A percentile compares a stretch with the other conserved stretches of the same genome.
Conservation (phyloP, 2,888 invertebrate genomes). For the Orchesellides sinensis region DNA sequence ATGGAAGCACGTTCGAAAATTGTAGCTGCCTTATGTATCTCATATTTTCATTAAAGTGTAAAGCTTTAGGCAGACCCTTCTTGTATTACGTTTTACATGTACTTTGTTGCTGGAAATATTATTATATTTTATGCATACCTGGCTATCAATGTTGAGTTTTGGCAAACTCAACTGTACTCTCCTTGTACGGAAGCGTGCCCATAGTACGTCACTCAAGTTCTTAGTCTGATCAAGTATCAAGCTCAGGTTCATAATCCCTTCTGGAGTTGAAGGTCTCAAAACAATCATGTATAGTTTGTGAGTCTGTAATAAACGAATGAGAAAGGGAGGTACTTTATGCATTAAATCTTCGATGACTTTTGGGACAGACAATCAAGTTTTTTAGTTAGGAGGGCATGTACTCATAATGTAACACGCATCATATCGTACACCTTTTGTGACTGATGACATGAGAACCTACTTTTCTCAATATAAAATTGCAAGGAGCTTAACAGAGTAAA, state of each 20-base stretch:
- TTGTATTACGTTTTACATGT: too few species aligned
- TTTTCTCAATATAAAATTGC: too few species aligned
- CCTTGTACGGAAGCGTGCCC: conserved; percentile 61
- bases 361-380: too few species aligned
- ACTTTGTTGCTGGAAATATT: too few species aligned
- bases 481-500: conserved; percentile 5
- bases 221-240: conserved; percentile 54
- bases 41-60: too few species aligned
- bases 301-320: conserved; percentile 36
- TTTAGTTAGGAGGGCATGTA: too few species aligned
- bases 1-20: not conserved
- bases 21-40: not conserved
- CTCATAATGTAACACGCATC: too few species aligned
- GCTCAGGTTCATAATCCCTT: conserved; percentile 60
- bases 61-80: not conserved
- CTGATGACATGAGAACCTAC: too few species aligned
- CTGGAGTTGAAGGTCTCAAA: conserved; percentile 58
- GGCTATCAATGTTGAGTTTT: conserved; percentile 69
- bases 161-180: conserved; percentile 70
- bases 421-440: too few species aligned
- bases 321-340: too few species aligned
- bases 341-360: too few species aligned
- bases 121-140: too few species aligned
- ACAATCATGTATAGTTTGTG: conserved; percentile 61
- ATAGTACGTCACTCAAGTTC: conserved; percentile 53